Percentiles rank a stretch among this genome's conserved stretches.
Conservation (phyloP, 2,113 vertebrate genomes). For the Lagopus leucura region DNA sequence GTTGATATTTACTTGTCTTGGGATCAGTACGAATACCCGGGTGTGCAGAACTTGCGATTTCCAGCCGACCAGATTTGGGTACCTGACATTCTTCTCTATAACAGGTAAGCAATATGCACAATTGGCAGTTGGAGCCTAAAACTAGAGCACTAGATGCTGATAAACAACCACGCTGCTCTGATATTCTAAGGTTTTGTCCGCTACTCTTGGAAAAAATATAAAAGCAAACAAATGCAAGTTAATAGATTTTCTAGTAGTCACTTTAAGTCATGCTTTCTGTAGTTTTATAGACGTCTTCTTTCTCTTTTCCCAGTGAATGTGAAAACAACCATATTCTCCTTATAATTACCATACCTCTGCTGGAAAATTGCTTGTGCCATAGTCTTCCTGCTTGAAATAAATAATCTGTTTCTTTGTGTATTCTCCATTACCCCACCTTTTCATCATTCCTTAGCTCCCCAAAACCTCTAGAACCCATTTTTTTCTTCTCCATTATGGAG, state of each 20-base stretch:
- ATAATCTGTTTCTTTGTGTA: neutral
- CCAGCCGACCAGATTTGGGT: conserved; percentile 88
- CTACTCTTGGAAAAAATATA: neutral
- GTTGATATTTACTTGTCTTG: conserved; percentile 87
- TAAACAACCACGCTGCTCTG: neutral
- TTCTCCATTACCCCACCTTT: neutral
- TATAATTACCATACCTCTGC: neutral
- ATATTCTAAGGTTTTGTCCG: neutral
- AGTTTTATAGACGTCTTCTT: neutral
- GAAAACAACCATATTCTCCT: neutral
- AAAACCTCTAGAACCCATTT: neutral
- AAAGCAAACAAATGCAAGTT: neutral
- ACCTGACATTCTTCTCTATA: conserved; percentile 92
- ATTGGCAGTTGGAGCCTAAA: rapidly evolving
- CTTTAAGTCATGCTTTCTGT: neutral
- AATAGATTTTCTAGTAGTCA: neutral
- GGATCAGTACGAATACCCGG: conserved; percentile 85
- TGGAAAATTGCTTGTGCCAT: neutral
- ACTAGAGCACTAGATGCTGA: neutral
- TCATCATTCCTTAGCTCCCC: neutral
- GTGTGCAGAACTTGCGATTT: conserved; percentile 88
- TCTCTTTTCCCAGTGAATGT: neutral
- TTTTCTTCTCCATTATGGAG: neutral
- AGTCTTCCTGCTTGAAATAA: neutral
- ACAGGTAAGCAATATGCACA: conserved; percentile 80